Percentiles rank a stretch among this genome's conserved stretches.
phyloP scores from a whole-genome alignment of 1,140 invertebrate species.

The Caenorhabditis brenneri region DNA sequence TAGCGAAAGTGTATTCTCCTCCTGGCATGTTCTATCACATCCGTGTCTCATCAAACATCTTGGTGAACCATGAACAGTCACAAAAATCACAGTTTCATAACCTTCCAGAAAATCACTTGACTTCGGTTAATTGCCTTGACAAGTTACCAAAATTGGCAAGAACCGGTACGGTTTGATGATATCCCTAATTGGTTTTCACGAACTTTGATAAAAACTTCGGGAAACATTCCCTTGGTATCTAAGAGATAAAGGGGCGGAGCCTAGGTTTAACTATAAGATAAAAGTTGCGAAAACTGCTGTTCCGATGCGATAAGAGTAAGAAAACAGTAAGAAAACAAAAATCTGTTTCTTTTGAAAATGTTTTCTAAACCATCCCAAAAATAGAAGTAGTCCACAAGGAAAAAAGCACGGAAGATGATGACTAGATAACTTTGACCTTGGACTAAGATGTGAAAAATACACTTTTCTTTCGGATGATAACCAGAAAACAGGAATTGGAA shows the following conservation, averaged over 20 bases:
- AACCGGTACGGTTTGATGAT: not conserved
- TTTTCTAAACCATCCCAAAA: no score
- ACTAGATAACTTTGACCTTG: conserved; percentile 14
- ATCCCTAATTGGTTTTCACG: not conserved
- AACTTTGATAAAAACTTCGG: conserved; percentile 4
- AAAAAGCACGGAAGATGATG: not conserved
- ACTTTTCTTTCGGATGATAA: conserved; percentile 27
- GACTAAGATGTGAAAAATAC: conserved; percentile 16
- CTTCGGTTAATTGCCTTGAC: not conserved
- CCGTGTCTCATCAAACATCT: conserved; percentile 2
- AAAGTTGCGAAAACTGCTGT: not conserved
- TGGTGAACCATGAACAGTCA: not conserved
- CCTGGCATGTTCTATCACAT: not conserved
- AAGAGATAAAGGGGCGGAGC: not conserved
- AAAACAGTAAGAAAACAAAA: no score
- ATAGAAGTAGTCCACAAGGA: no score
- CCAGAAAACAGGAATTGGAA: conserved; percentile 38
- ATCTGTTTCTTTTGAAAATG: no score
- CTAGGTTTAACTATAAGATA: not conserved
- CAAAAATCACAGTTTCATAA: not conserved
- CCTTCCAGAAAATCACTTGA: conserved; percentile 18
- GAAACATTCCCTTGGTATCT: not conserved
- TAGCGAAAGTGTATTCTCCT: not conserved
- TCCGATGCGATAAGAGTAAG: no score
- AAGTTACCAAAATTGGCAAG: not conserved